Conservation (phyloP, 2,888 invertebrate genomes). For the Chesias legatella region DNA sequence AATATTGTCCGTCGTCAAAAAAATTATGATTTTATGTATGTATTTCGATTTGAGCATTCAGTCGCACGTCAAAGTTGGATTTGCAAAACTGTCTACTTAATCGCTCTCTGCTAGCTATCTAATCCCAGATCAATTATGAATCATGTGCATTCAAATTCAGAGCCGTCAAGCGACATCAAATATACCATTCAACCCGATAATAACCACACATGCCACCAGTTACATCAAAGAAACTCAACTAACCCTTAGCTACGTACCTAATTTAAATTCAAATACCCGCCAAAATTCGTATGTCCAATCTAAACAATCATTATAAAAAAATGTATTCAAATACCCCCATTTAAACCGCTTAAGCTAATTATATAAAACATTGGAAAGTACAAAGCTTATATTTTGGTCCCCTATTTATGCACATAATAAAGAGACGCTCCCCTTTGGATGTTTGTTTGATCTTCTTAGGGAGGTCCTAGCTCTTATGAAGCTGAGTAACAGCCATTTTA, state of each 20-base stretch:
- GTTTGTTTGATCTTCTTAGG: slow-evolving; percentile 73
- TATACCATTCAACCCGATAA: slow-evolving; percentile 44
- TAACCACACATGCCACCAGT: slow-evolving; percentile 69
- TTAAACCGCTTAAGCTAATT: slow-evolving; percentile 78
- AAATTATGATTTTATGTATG: no score
- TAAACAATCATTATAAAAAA: slow-evolving; percentile 75
- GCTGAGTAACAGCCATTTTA: slow-evolving; percentile 20
- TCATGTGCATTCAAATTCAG: slow-evolving; percentile 9
- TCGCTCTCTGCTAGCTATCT: no score
- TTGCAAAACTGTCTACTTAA: no score
- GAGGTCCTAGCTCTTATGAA: slow-evolving; percentile 30
- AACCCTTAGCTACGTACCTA: slow-evolving; percentile 43
- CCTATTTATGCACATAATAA: slow-evolving; percentile 64
- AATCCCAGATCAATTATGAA: no score
- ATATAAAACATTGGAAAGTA: slow-evolving; percentile 65
- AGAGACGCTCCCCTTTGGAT: slow-evolving; percentile 59
- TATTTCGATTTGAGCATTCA: no score
- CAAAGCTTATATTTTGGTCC: slow-evolving; percentile 55
- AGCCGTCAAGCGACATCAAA: slow-evolving; percentile 37
- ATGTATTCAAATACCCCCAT: slow-evolving; percentile 56
- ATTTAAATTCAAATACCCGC: slow-evolving; percentile 68
- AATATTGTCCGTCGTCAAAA: no score
- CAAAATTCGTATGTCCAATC: slow-evolving; percentile 68
- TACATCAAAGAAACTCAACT: slow-evolving; percentile 41
- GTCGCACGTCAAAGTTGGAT: no score